These are phyloP conservation scores for Dryobates pubescens DNA, from an alignment of 2,797 vertebrate genomes.

Conservation along the genomic window DNA sequence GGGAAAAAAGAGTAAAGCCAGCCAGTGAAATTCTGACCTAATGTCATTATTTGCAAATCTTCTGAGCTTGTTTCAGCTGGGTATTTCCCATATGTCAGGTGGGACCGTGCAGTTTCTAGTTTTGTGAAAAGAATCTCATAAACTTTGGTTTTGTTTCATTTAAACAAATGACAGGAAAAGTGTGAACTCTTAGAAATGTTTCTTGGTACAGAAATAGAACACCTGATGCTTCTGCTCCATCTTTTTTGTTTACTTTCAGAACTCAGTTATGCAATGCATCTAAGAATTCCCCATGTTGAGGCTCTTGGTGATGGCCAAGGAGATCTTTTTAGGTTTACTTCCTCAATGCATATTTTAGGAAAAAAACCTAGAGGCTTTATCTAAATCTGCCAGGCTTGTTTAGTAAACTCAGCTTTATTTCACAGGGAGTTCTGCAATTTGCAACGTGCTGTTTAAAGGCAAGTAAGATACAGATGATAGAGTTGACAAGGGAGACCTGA, in stretches of 20 bases:
- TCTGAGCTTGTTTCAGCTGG: conserved; percentile 13
- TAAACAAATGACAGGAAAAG: conserved; percentile 1
- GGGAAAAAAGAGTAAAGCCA: conserved; percentile 63
- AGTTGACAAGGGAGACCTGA: not conserved
- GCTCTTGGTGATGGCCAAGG: not conserved
- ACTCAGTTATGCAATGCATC: not conserved
- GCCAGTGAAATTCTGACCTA: conserved; percentile 36
- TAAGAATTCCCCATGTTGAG: not conserved
- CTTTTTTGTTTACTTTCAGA: not conserved
- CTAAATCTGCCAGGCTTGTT: not conserved
- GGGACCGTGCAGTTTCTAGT: not conserved
- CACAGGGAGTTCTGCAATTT: not conserved
- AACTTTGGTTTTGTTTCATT: not conserved
- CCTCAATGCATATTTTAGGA: not conserved
- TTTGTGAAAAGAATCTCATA: not conserved
- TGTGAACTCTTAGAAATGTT: not conserved
- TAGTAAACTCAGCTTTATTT: not conserved
- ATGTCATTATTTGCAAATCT: conserved; percentile 48
- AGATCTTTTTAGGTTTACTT: not conserved
- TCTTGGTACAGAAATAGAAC: not conserved
- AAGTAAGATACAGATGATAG: not conserved
- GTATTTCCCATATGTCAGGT: not conserved
- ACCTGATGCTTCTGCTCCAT: not conserved
- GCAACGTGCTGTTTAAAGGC: not conserved
- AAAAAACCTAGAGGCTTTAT: not conserved